These are phyloP conservation scores for Crocuta crocuta DNA, from an alignment of 2,113 vertebrate genomes.

Conservation along the genomic window DNA sequence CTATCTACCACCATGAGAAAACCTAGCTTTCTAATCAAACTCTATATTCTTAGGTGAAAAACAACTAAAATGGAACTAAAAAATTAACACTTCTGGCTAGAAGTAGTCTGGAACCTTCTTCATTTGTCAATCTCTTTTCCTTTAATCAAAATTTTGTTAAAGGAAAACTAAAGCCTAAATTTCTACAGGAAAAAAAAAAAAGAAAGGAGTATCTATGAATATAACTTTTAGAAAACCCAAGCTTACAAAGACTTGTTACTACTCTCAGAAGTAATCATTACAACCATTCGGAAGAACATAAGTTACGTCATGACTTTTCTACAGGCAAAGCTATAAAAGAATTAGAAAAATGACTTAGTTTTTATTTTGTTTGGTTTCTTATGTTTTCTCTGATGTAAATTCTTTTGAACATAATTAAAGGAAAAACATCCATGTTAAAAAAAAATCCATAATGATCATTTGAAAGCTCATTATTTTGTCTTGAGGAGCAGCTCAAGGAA, in stretches of 20 bases:
- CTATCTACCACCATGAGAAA: slow-evolving; percentile 50
- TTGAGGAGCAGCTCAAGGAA: slow-evolving; percentile 25
- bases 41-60: not conserved
- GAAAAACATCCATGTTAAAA: not conserved
- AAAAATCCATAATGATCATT: slow-evolving; percentile 11
- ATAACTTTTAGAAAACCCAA: not conserved
- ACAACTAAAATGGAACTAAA: not conserved
- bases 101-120: slow-evolving; percentile 29
- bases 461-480: slow-evolving; percentile 42
- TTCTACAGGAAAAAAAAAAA: not conserved
- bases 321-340: not conserved
- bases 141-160: slow-evolving; percentile 18
- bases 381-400: slow-evolving; percentile 22
- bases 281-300: not conserved
- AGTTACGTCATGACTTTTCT: not conserved
- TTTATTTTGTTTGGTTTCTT: slow-evolving; percentile 42
- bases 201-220: not conserved
- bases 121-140: not conserved
- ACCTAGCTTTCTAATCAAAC: not conserved
- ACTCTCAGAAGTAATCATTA: slow-evolving; percentile 35
- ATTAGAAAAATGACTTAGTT: not conserved
- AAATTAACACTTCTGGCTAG: not conserved
- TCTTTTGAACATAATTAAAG: slow-evolving; percentile 54
- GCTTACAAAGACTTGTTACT: not conserved
- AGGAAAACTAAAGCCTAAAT: slow-evolving; percentile 30